Percentiles rank a stretch among this genome's conserved stretches.
These are phyloP conservation scores for Indicator indicator DNA, from an alignment of 2,113 vertebrate species.

Conservation along the genomic window DNA sequence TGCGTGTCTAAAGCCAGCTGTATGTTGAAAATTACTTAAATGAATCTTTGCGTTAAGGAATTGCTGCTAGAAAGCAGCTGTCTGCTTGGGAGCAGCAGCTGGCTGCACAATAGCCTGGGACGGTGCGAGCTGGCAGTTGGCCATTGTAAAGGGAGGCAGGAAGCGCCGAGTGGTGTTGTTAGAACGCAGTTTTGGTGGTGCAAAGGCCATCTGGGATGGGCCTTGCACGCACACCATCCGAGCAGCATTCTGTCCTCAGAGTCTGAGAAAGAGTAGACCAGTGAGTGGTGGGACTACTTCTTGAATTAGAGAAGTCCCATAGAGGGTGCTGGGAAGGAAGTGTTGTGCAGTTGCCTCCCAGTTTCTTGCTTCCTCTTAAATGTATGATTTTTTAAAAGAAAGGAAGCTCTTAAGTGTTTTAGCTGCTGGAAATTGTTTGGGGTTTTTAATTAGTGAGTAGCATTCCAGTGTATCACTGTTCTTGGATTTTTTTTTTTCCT, in stretches of 20 bases:
- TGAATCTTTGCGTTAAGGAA: background rate
- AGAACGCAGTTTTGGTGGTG: background rate
- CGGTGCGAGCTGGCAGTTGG: background rate
- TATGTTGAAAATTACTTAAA: no score
- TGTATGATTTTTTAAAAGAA: background rate
- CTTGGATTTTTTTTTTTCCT: background rate
- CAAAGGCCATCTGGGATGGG: background rate
- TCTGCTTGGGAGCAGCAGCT: background rate
- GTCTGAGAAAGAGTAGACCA: background rate
- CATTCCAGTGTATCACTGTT: accelerated
- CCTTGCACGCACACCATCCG: background rate
- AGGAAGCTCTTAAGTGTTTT: background rate
- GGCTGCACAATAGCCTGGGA: background rate
- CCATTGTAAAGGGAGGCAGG: background rate
- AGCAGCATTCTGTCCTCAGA: background rate
- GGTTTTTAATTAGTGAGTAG: no score
- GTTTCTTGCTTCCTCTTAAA: background rate
- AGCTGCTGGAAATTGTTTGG: background rate
- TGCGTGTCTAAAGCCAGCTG: no score
- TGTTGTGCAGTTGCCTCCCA: accelerated
- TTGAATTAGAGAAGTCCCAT: background rate
- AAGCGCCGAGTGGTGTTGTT: no score
- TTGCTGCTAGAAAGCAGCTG: background rate
- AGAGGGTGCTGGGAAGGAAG: background rate
- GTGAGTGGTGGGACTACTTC: accelerated